These are phyloP conservation scores for Plebejus melissa DNA, from an alignment of 2,888 invertebrate genomes.

Conservation along the genomic window DNA sequence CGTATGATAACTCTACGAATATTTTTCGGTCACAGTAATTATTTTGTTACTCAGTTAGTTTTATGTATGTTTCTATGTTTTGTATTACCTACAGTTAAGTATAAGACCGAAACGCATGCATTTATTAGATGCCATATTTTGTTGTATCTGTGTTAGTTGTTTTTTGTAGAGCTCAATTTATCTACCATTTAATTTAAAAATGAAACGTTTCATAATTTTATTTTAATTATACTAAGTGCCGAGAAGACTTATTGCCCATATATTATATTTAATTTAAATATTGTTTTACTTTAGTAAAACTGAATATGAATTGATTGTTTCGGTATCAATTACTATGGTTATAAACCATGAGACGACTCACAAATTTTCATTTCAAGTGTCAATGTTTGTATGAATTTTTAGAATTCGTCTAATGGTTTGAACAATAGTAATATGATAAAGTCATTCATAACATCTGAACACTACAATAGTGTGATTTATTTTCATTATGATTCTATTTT, in stretches of 20 bases:
- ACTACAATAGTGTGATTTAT: neutral
- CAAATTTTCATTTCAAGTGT: neutral
- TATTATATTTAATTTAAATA: neutral
- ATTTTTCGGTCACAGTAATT: neutral
- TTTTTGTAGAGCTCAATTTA: constrained; percentile 7
- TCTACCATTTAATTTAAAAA: constrained; percentile 2
- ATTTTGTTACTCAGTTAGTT: neutral
- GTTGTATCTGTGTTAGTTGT: neutral
- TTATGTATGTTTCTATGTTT: constrained; percentile 2
- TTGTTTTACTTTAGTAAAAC: neutral
- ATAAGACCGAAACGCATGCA: constrained; percentile 16
- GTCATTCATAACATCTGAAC: too few relatives aligned
- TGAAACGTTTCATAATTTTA: neutral
- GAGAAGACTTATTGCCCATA: neutral
- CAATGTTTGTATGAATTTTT: neutral
- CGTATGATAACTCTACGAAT: neutral
- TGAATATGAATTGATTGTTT: neutral
- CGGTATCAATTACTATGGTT: neutral
- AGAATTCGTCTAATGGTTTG: neutral
- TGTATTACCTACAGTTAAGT: neutral
- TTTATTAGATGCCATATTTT: constrained; percentile 27
- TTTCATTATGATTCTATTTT: constrained; percentile 11
- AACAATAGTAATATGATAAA: neutral
- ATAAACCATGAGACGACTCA: neutral
- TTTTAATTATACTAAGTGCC: neutral